A percentile compares a stretch with the other conserved stretches of the same genome.
Evolutionary conservation across 2,113 vertebrate genomes (phyloP).

Genomic region (Petrocephalus microphthalmus): DNA sequence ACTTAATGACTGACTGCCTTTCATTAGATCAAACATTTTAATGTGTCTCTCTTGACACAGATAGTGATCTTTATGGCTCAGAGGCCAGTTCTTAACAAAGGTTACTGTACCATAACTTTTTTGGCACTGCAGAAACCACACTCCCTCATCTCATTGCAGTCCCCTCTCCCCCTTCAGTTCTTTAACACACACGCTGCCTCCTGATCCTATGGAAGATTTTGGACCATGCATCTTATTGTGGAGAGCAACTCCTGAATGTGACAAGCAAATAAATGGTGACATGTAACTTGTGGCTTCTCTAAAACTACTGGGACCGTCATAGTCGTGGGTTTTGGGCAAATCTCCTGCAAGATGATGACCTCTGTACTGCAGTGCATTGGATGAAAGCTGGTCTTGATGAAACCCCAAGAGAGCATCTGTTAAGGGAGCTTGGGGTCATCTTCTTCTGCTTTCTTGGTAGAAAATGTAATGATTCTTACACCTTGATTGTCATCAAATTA

Average conservation of each 20-base stretch:
- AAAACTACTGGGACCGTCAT: not conserved
- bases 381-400: not conserved
- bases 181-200: not conserved
- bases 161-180: not conserved
- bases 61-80: slow-evolving; percentile 46
- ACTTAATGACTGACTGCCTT: slow-evolving; percentile 64
- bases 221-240: not conserved
- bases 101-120: slow-evolving; percentile 31
- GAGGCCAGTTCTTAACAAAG: slow-evolving; percentile 19
- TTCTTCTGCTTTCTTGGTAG: not conserved
- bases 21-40: slow-evolving; percentile 48
- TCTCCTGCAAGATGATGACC: not conserved
- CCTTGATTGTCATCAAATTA: not conserved
- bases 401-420: not conserved
- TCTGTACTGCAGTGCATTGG: not conserved
- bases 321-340: not conserved
- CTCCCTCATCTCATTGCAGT: not conserved
- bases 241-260: not conserved
- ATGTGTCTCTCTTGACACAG: slow-evolving; percentile 44
- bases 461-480: not conserved
- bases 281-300: not conserved
- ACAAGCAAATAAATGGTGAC: not conserved
- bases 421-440: not conserved
- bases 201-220: not conserved
- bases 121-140: not conserved